Evolutionary conservation across 2,113 vertebrate genomes (phyloP).

Genomic region (Mustela lutreola): DNA sequence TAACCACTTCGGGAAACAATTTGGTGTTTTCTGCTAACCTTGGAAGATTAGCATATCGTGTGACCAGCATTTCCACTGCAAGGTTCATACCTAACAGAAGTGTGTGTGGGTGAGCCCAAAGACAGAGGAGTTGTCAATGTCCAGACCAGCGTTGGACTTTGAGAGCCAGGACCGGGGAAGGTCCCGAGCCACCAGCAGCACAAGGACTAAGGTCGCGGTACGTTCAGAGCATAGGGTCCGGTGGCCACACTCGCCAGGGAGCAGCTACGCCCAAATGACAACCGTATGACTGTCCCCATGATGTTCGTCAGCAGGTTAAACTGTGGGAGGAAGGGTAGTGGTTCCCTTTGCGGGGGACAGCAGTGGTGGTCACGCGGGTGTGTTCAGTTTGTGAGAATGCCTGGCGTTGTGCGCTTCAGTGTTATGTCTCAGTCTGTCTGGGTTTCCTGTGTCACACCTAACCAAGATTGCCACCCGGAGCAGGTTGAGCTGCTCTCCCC

Average conservation of each 20-base stretch:
- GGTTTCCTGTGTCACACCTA: neutral
- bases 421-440: neutral
- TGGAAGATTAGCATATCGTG: neutral
- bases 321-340: neutral
- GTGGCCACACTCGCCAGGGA: too few species aligned
- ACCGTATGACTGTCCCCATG: accelerated
- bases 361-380: neutral
- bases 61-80: neutral
- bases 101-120: neutral
- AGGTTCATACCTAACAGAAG: neutral
- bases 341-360: neutral
- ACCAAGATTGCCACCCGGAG: too few species aligned
- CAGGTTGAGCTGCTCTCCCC: neutral
- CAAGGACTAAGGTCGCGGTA: accelerated
- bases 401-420: accelerated
- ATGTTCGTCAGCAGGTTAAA: neutral
- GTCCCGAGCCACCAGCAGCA: neutral
- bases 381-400: neutral
- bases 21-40: neutral
- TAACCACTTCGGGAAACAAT: neutral
- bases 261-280: accelerated
- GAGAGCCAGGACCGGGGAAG: neutral
- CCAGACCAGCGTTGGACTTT: accelerated
- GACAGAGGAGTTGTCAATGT: too few species aligned
- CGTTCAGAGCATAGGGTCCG: accelerated